Percentiles rank a stretch among this genome's conserved stretches.
Conservation (phyloP, 1,140 invertebrate species). For the Eupeodes corollae region DNA sequence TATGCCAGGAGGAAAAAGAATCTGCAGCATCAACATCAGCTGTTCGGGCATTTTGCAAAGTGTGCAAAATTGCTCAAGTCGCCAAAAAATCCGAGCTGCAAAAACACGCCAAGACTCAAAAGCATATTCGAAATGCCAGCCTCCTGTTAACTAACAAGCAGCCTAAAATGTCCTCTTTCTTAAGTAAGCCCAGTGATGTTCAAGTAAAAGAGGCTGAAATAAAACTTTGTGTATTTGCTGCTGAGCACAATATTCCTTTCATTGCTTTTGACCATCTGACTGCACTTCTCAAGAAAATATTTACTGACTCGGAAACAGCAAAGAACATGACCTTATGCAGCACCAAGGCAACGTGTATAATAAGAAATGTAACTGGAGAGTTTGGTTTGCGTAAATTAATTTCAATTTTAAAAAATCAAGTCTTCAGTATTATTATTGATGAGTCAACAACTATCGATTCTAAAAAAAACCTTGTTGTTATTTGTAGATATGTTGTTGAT, state of each 20-base stretch:
- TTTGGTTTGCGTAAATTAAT: neutral
- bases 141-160: no score
- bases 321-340: neutral
- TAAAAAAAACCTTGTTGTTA: neutral
- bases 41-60: no score
- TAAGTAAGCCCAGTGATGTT: neutral
- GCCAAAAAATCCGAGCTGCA: no score
- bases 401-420: neutral
- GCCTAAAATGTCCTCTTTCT: neutral
- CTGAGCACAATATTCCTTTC: no score
- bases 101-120: no score
- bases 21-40: no score
- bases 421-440: no score
- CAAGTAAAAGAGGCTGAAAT: neutral
- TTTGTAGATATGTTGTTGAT: neutral
- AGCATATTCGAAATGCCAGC: no score
- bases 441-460: neutral
- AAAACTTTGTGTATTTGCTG: neutral
- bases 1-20: no score
- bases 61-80: no score
- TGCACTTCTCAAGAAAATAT: neutral
- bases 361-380: neutral
- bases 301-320: neutral
- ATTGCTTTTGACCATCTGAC: neutral
- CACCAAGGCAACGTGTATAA: neutral